A percentile compares a stretch with the other conserved stretches of the same genome.
phyloP scores from a whole-genome alignment of 2,113 vertebrate genomes.

The Mesitornis unicolor region DNA sequence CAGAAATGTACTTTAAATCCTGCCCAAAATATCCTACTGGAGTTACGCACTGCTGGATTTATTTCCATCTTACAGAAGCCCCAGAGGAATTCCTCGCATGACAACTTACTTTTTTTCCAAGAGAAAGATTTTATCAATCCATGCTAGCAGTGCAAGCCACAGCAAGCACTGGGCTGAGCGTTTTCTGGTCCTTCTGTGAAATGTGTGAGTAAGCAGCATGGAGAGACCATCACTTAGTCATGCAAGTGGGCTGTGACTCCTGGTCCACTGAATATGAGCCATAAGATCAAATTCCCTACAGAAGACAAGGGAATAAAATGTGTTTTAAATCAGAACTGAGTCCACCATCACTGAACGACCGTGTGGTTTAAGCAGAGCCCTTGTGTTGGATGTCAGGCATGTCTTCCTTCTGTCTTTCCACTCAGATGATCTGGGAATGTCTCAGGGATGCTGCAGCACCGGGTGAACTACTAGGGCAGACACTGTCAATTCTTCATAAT shows the following conservation, averaged over 20 bases:
- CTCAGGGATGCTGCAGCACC: not conserved
- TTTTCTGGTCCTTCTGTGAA: not conserved
- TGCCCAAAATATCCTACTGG: not conserved
- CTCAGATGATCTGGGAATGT: not conserved
- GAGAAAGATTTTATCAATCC: not conserved
- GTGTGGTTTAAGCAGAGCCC: not conserved
- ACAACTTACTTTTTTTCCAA: not conserved
- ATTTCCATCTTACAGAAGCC: not conserved
- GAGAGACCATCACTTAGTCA: not conserved
- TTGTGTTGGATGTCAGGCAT: not conserved
- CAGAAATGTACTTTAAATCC: not conserved
- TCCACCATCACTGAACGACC: not conserved
- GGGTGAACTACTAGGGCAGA: not conserved
- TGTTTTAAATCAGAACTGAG: not conserved
- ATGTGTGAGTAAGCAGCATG: not conserved
- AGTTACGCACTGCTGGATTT: not conserved
- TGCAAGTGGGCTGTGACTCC: not conserved
- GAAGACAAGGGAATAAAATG: not conserved
- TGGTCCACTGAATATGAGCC: not conserved
- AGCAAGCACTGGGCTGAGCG: not conserved
- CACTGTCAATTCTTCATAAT: not conserved
- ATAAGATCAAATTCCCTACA: not conserved
- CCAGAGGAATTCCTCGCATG: not conserved
- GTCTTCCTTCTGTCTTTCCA: not conserved
- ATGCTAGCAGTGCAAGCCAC: not conserved